These are phyloP conservation scores for Acropora tenuis DNA, from an alignment of 64 coral and sea anemone genomes.

Conservation along the genomic window DNA sequence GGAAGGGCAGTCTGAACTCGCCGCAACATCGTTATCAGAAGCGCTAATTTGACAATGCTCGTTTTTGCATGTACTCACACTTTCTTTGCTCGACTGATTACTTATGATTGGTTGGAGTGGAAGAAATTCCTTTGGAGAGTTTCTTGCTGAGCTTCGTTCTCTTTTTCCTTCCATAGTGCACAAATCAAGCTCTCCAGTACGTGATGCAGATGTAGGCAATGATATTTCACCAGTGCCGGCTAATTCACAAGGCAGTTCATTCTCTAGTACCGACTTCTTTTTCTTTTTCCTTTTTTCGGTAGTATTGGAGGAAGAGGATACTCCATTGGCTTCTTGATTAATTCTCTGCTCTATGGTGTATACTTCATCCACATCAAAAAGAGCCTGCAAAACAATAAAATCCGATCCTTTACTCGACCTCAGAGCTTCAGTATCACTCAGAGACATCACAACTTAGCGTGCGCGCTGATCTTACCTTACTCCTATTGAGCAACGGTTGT, in stretches of 20 bases:
- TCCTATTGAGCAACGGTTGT: too few relatives aligned
- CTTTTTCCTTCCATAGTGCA: background rate
- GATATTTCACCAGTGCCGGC: background rate
- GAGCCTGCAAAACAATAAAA: slow-evolving; percentile 59
- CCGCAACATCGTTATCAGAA: too few relatives aligned
- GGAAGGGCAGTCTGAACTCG: background rate
- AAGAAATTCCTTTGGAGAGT: too few relatives aligned
- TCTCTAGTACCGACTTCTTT: slow-evolving; percentile 4
- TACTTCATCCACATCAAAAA: slow-evolving; percentile 98
- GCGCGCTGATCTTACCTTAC: too few relatives aligned
- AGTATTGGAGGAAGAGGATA: background rate
- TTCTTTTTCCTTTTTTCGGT: slow-evolving; percentile 83
- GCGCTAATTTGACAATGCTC: background rate
- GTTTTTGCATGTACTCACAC: background rate
- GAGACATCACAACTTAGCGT: too few relatives aligned
- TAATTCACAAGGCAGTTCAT: background rate
- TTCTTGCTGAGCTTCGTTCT: background rate
- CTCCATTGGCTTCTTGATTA: background rate
- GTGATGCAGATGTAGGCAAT: background rate
- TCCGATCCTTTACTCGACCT: too few relatives aligned
- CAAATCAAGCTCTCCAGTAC: background rate
- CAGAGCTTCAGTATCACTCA: too few relatives aligned
- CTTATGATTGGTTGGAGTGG: background rate
- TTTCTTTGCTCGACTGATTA: background rate
- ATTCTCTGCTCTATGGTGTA: slow-evolving; percentile 80